Percentiles rank a stretch among this genome's conserved stretches.
These are phyloP conservation scores for Atopsyche davidsoni DNA, from an alignment of 1,140 invertebrate species.

Conservation along the genomic window DNA sequence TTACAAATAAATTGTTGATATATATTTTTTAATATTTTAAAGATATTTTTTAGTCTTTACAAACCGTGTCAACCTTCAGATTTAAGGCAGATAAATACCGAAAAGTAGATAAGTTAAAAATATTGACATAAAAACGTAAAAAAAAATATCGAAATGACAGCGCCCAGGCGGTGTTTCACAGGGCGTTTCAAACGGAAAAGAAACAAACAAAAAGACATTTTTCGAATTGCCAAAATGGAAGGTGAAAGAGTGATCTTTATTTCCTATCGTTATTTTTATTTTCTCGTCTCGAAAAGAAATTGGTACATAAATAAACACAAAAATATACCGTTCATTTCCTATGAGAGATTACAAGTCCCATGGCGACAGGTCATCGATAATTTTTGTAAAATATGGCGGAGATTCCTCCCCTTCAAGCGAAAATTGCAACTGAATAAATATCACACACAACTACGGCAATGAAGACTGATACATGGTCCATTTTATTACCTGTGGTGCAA, in stretches of 20 bases:
- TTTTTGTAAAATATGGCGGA: slow-evolving; percentile 11
- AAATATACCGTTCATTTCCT: slow-evolving; percentile 31
- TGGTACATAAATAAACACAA: slow-evolving; percentile 28
- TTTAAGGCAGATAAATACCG: slow-evolving; percentile 4
- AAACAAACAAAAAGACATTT: not conserved
- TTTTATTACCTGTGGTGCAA: too few relatives aligned
- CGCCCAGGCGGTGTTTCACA: not conserved
- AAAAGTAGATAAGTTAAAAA: not conserved
- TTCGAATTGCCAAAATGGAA: slow-evolving; percentile 15
- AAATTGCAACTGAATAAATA: too few relatives aligned
- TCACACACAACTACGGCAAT: too few relatives aligned
- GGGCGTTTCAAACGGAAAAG: not conserved
- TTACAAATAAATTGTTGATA: too few relatives aligned
- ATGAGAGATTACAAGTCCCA: slow-evolving; percentile 28
- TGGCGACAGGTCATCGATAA: slow-evolving; percentile 30
- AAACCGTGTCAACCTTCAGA: too few relatives aligned
- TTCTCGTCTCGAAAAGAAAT: slow-evolving; percentile 23
- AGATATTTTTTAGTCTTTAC: too few relatives aligned
- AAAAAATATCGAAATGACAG: slow-evolving; percentile 1
- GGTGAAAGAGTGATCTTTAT: slow-evolving; percentile 27
- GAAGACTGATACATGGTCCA: too few relatives aligned
- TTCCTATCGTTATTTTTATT: slow-evolving; percentile 22
- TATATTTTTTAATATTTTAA: too few relatives aligned
- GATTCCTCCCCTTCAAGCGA: not conserved
- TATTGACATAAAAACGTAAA: not conserved